Evolutionary conservation across 1,140 invertebrate genomes (phyloP), one percentile per base, ranked within the genome.

Genomic region (Aporrectodea caliginosa): DNA sequence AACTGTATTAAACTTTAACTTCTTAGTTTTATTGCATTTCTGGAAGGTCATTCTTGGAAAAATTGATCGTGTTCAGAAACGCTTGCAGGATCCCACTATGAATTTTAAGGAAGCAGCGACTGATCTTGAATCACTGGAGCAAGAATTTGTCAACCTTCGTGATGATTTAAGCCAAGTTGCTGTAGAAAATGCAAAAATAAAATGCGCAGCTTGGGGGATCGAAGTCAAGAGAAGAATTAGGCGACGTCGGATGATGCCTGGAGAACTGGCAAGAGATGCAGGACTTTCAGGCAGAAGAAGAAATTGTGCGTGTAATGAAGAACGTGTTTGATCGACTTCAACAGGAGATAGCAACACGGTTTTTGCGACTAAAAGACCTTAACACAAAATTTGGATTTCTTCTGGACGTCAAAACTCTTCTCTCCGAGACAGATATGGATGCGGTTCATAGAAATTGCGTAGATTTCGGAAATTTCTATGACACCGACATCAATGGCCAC

Each of bases 251-350:
- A 1, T 1, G 27, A 77, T 77, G n/a, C 33, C 75, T 77, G 75
- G 75, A 77, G 75, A 77, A 77, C 27, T 43, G 22, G 75, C 75
- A 77, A 16, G 30, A 27, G 34, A 77, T 32, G 34, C 75, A 12
- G 35, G 43, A 14, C 72, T 80, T 16, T 69, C 75, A 77, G n/a
- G 78, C 79, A 80, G 33, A 78, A 78, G 68, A 77, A 69, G 74
- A 81, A 78, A 81, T 81, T 75, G 33, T 35, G 6, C 75, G 34
- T 1, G 34, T 81, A 6, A 73, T 80, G 79, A 80, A 80, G 75
- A 80, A 58, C 34, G 43, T 81, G n/a, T 68, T 81, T 32, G 81
- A 77, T 80, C 35, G 68, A 33, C 31, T 77, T 16, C 81, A 80
- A 0, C 71, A 75, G 43, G 81, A 81, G 58, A 72, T 80, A 58